A percentile compares a stretch with the other conserved stretches of the same genome.
Evolutionary conservation across 2,797 vertebrate genomes (phyloP).

Genomic region (Eulemur coronatus): DNA sequence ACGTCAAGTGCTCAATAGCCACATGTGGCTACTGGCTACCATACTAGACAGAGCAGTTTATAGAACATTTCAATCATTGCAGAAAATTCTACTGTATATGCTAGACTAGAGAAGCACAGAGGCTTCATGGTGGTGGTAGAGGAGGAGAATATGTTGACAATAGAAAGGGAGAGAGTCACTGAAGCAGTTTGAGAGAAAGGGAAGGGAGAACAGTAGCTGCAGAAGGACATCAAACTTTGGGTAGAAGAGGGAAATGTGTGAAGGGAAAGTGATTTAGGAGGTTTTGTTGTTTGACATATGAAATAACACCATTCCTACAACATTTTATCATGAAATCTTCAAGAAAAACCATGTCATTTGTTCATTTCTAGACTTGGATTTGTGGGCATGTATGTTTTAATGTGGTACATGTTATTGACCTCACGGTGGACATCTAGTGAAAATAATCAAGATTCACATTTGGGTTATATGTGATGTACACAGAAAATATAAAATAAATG

Average conservation of each 20-base stretch:
- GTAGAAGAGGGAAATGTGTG: background rate
- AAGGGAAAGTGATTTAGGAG: background rate
- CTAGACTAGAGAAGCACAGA: background rate
- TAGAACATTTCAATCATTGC: background rate
- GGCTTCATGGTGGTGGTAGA: background rate
- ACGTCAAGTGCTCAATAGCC: background rate
- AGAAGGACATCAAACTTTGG: background rate
- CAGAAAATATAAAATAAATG: background rate
- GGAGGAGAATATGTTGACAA: background rate
- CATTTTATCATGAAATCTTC: background rate
- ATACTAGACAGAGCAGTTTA: background rate
- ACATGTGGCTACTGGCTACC: background rate
- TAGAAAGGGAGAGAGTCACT: background rate
- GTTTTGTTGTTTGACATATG: background rate
- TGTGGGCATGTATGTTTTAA: background rate
- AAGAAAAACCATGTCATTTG: background rate
- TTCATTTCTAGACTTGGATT: conserved; percentile 10
- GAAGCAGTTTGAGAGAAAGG: background rate
- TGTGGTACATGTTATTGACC: background rate
- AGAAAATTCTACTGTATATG: background rate
- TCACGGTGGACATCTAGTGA: background rate
- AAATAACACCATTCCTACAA: background rate
- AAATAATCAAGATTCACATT: background rate
- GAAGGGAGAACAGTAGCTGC: background rate
- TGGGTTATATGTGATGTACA: background rate